Conservation (phyloP, 2,113 vertebrate species). For the Cololabis saira region DNA sequence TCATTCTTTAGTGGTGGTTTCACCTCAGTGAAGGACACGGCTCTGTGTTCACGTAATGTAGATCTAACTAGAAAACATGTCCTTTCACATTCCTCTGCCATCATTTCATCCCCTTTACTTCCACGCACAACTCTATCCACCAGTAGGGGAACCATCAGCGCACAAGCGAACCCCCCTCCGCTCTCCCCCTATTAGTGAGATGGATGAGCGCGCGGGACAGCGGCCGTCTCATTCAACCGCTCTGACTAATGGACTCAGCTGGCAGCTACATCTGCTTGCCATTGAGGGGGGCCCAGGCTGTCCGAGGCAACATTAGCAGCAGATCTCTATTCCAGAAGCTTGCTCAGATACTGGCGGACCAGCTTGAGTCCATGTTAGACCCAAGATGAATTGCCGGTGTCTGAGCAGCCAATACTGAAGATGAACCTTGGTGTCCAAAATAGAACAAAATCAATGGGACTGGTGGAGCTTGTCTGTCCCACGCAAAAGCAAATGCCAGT, state of each 20-base stretch:
- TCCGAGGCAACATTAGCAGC: constrained; percentile 65
- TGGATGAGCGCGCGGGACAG: constrained; percentile 51
- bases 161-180: constrained; percentile 20
- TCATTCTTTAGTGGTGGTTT: too few species aligned
- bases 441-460: constrained; percentile 74
- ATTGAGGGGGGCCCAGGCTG: constrained; percentile 56
- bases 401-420: constrained; percentile 54
- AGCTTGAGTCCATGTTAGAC: constrained; percentile 44
- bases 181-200: constrained; percentile 54
- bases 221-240: constrained; percentile 49
- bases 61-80: constrained; percentile 9
- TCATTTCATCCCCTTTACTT: constrained; percentile 23
- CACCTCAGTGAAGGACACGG: too few species aligned
- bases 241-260: constrained; percentile 73
- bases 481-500: constrained; percentile 60
- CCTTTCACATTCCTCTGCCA: constrained; percentile 4
- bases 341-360: constrained; percentile 57
- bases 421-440: constrained; percentile 64
- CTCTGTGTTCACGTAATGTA: constrained; percentile 18
- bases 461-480: constrained; percentile 40
- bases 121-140: constrained; percentile 5
- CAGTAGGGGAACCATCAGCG: not conserved
- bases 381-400: constrained; percentile 60
- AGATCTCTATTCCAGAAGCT: constrained; percentile 70
- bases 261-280: constrained; percentile 72